These are phyloP conservation scores for Alaudala cheleensis DNA, from an alignment of 2,113 vertebrate genomes.

Conservation along the genomic window DNA sequence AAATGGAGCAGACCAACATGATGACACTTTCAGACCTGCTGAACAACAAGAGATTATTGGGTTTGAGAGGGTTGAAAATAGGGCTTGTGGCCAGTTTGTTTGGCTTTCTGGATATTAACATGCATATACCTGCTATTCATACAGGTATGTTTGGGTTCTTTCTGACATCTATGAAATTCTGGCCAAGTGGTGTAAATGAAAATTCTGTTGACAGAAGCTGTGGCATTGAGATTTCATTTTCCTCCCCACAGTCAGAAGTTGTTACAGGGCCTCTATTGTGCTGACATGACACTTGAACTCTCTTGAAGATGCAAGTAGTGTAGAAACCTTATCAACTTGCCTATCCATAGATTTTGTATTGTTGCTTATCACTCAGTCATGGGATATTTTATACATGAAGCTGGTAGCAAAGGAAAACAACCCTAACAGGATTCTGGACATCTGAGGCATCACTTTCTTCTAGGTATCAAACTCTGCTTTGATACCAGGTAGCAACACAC, in stretches of 20 bases:
- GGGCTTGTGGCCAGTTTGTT: neutral
- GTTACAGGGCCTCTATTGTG: neutral
- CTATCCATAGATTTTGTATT: neutral
- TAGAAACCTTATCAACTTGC: neutral
- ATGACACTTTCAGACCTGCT: neutral
- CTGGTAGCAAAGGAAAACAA: neutral
- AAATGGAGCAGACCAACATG: neutral
- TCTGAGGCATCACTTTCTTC: neutral
- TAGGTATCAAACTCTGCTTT: neutral
- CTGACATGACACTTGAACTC: neutral
- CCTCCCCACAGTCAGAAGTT: neutral
- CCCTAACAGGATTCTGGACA: neutral
- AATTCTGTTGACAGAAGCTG: neutral
- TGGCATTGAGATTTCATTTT: neutral
- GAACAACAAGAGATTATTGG: neutral
- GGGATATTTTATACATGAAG: neutral
- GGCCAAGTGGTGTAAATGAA: neutral
- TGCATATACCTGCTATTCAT: neutral
- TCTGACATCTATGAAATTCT: neutral
- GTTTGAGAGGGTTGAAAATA: neutral
- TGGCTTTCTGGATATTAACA: neutral
- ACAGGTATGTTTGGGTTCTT: neutral
- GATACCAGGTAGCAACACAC: neutral
- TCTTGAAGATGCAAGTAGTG: neutral
- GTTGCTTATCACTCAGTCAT: neutral